phyloP scores from a whole-genome alignment of 2,888 invertebrate species.

The Podotricha telesiphe region DNA sequence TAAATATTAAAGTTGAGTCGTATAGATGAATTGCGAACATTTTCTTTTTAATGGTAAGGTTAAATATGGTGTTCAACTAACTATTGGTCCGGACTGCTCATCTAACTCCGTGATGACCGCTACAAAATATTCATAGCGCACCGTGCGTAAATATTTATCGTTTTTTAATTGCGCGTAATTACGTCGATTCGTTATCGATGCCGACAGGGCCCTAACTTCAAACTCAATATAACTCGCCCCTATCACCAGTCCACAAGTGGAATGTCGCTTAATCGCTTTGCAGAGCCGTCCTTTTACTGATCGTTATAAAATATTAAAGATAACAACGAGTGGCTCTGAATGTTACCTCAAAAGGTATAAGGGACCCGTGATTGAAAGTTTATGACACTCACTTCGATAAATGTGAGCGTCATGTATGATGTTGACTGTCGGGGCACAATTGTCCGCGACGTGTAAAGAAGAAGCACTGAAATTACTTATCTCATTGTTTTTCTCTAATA shows the following conservation, averaged over 20 bases:
- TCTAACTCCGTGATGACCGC: conserved; percentile 60
- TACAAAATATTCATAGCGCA: conserved; percentile 69
- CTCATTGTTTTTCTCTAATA: background rate
- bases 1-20: conserved; percentile 82
- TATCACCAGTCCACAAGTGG: conserved; percentile 57
- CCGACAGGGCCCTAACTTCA: conserved; percentile 56
- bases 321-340: conserved; percentile 77
- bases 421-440: conserved; percentile 54
- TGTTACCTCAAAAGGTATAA: conserved; percentile 65
- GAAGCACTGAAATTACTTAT: background rate
- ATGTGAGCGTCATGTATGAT: conserved; percentile 66
- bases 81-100: conserved; percentile 65
- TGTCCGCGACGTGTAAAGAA: conserved; percentile 45
- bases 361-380: conserved; percentile 74
- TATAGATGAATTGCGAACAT: conserved; percentile 83
- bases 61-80: conserved; percentile 74
- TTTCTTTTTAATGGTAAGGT: conserved; percentile 81
- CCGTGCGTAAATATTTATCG: conserved; percentile 65
- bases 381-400: conserved; percentile 76
- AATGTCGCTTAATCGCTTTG: conserved; percentile 79
- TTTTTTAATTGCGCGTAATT: conserved; percentile 74
- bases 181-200: conserved; percentile 68
- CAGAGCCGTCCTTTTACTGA: conserved; percentile 81
- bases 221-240: conserved; percentile 54
- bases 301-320: conserved; percentile 83